phyloP scores from a whole-genome alignment of 2,113 vertebrate genomes.

The Meles meles region DNA sequence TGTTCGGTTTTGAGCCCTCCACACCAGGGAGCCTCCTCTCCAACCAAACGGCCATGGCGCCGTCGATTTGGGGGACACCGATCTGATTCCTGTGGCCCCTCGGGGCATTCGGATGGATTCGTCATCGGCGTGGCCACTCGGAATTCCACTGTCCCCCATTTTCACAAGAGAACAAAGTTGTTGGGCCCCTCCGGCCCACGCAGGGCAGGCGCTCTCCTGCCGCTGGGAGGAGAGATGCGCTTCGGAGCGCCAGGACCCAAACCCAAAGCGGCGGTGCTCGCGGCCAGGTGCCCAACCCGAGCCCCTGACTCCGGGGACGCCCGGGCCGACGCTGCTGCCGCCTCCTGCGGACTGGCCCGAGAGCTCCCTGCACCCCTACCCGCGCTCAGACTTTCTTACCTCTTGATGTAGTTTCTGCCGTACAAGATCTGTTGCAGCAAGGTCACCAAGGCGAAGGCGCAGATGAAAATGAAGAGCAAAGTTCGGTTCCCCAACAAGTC shows the following conservation, averaged over 20 bases:
- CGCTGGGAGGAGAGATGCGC: not conserved
- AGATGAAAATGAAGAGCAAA: constrained; percentile 99
- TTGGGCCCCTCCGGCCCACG: not conserved
- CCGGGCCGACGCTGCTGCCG: not conserved
- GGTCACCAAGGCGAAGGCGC: constrained; percentile 97
- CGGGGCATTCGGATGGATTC: not conserved
- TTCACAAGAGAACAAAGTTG: constrained; percentile 41
- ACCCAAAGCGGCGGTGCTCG: not conserved
- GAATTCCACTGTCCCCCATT: not conserved
- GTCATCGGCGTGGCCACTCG: not conserved
- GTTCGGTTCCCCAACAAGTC: constrained; percentile 96
- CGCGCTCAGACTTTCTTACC: constrained; percentile 83
- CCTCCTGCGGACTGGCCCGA: not conserved
- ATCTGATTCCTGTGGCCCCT: not conserved
- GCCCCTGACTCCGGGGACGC: not conserved
- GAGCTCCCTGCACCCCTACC: not conserved
- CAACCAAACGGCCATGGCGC: not conserved
- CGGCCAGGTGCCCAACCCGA: not conserved
- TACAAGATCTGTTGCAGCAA: constrained; percentile 98
- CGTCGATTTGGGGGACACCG: not conserved
- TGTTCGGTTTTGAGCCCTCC: not conserved
- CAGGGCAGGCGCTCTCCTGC: not conserved
- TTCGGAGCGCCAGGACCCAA: not conserved
- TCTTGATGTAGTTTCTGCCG: constrained; percentile 96
- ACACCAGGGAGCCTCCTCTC: not conserved